Conservation (phyloP, 2,888 invertebrate genomes). For the Melipona bicolor region DNA sequence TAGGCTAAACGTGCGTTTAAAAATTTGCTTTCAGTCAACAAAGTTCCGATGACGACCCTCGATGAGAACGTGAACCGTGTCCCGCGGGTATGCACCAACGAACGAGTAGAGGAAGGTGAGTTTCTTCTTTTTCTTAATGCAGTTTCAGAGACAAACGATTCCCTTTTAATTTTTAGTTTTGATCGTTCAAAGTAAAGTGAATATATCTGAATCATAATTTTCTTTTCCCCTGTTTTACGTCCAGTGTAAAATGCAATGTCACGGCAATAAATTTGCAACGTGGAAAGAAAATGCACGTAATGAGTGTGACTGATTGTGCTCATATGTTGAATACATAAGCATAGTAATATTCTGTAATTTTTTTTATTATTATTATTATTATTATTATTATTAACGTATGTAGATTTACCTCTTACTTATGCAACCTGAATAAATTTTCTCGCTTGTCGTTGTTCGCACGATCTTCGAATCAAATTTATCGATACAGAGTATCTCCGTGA, state of each 20-base stretch:
- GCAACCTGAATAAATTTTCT: not conserved
- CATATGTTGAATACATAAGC: not conserved
- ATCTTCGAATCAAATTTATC: not conserved
- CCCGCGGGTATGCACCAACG: conserved; percentile 68
- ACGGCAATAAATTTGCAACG: conserved; percentile 2
- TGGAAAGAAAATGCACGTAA: not conserved
- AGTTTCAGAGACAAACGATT: too few relatives aligned
- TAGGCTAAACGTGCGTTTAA: conserved; percentile 46
- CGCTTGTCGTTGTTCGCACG: not conserved
- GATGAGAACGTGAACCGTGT: conserved; percentile 82
- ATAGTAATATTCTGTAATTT: not conserved
- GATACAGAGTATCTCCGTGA: not conserved
- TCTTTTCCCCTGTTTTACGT: too few relatives aligned
- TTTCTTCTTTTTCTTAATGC: conserved; percentile 19
- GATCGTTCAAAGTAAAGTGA: too few relatives aligned
- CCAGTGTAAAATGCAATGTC: not conserved
- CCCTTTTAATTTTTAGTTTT: too few relatives aligned
- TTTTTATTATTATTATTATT: not conserved
- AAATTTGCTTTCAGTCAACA: conserved; percentile 76
- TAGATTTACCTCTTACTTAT: not conserved
- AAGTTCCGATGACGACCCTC: conserved; percentile 81
- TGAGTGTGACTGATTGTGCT: not conserved
- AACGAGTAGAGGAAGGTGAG: conserved; percentile 73
- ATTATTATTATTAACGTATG: not conserved
- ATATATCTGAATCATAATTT: too few relatives aligned